Conservation (phyloP, 37 sponge, comb jelly and placozoan species). For the Agelas oroides region DNA sequence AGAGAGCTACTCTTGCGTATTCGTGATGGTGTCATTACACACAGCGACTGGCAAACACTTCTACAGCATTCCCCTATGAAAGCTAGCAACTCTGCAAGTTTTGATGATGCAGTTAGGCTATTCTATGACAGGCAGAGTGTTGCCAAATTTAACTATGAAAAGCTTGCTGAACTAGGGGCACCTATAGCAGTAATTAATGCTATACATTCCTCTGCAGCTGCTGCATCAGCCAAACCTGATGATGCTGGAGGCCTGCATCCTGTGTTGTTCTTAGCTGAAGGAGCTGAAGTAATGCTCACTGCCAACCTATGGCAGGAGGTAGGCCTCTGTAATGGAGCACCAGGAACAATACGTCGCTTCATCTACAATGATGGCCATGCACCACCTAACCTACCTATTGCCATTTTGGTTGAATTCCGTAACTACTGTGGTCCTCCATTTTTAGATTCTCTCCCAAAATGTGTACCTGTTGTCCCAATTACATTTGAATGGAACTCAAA, state of each 20-base stretch:
- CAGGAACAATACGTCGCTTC: not conserved
- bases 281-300: constrained; percentile 21
- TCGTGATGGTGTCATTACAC: constrained; percentile 1
- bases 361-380: constrained; percentile 2
- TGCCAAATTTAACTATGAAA: not conserved
- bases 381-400: constrained; percentile 15
- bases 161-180: not conserved
- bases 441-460: not conserved
- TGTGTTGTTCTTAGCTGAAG: not conserved
- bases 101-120: not conserved
- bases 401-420: constrained; percentile 5
- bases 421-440: constrained; percentile 1
- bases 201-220: not conserved
- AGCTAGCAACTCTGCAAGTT: not conserved
- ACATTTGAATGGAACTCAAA: constrained; percentile 9
- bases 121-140: constrained; percentile 11
- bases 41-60: constrained; percentile 7
- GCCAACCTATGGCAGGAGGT: constrained; percentile 12
- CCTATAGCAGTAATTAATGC: constrained; percentile 27
- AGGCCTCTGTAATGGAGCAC: constrained; percentile 20
- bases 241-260: constrained; percentile 22
- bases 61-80: not conserved
- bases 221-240: constrained; percentile 1
- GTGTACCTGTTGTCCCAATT: not conserved
- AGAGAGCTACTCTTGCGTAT: constrained; percentile 7